Evolutionary conservation across 2,113 vertebrate species (phyloP), one percentile per base, ranked within the genome.

Genomic region (Chunga burmeisteri): DNA sequence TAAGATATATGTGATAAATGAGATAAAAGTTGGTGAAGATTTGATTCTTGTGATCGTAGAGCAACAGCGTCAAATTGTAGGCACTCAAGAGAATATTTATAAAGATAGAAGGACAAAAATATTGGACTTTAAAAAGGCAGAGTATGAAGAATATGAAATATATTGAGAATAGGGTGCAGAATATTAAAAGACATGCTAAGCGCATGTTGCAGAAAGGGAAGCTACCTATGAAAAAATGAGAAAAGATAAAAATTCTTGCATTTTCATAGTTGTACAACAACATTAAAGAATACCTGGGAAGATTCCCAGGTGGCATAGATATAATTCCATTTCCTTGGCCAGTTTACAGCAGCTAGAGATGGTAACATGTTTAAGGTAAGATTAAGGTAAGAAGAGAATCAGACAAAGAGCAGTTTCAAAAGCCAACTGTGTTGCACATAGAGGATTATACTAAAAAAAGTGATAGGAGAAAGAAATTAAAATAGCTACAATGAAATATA

Each of bases 1-100:
- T 90, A 94, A 88, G 53, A 93, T 81, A 74, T 74, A 77, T 47
- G 32, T 89, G 86, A 94, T 90, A 92, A 96, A 94, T 44, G 81
- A 94, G 79, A 94, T 50, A 94, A 73, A 93, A 93, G 74, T 52
- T 86, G 68, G 20, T 81, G 53, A 91, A 80, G 36, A 95, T 94
- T 88, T 93, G 72, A 93, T 95, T 96, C 53, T 77, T 85, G 40
- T 34, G 58, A 90, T 94, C 2, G 1, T 55, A 91, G 66, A 96
- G 52, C 3, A 81, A 47, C n/a, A 82, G 7, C 30, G 88, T 66
- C 34, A 87, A 79, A 74, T 81, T 90, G 62, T 86, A 92, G 59
- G 23, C 44, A 71, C 25, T 78, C n/a, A 71, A 32, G n/a, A 96
- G 71, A 93, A 65, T 86, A 77, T 90, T 93, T 30, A 74, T 80